A percentile compares a stretch with the other conserved stretches of the same genome.
Conservation (phyloP, 2,113 vertebrate genomes). For the Excalfactoria chinensis region DNA sequence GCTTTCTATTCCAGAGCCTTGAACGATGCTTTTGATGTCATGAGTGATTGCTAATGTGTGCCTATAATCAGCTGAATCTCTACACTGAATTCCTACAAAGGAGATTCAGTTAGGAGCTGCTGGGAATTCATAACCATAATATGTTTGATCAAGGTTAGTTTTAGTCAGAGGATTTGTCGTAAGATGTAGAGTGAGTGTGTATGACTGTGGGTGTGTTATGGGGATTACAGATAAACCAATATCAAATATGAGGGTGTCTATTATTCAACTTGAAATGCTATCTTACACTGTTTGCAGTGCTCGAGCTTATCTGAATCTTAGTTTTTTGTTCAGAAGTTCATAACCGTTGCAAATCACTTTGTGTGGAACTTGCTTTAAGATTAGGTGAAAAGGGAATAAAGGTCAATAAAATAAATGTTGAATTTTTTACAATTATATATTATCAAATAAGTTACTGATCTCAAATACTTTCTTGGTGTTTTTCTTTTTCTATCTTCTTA, state of each 20-base stretch:
- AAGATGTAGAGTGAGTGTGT: neutral
- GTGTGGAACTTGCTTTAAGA: neutral
- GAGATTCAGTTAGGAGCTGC: neutral
- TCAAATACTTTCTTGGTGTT: neutral
- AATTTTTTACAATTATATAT: neutral
- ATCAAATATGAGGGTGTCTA: neutral
- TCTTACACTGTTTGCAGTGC: neutral
- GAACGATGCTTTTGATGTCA: constrained; percentile 6
- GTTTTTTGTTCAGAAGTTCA: neutral
- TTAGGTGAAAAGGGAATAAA: neutral
- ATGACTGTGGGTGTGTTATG: neutral
- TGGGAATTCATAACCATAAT: neutral
- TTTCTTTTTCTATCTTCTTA: neutral
- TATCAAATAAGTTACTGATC: neutral
- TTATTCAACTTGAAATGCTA: neutral
- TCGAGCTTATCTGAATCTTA: neutral
- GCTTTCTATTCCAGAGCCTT: neutral
- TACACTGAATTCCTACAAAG: neutral
- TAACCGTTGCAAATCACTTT: neutral
- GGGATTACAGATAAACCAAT: constrained; percentile 32
- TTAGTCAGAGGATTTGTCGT: neutral
- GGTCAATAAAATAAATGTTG: neutral
- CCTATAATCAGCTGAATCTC: neutral
- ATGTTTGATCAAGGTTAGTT: constrained; percentile 24
- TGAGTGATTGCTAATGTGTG: neutral